These are phyloP conservation scores for Hydropsyche tenuis DNA, from an alignment of 1,140 invertebrate genomes.

Conservation along the genomic window DNA sequence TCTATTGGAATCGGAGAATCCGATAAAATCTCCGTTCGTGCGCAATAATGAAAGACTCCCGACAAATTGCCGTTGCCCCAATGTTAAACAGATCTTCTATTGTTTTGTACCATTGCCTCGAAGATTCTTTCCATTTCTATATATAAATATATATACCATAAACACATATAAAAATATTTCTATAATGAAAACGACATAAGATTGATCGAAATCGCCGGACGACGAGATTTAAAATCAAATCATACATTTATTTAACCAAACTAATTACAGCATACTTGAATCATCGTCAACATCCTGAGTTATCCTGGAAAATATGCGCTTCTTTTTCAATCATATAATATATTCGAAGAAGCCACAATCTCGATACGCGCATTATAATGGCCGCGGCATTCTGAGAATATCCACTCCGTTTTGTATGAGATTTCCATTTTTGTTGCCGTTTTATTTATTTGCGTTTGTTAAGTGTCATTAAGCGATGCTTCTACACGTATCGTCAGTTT, in stretches of 20 bases:
- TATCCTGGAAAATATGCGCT: neutral
- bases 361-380: too few relatives aligned
- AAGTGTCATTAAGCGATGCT: slow-evolving; percentile 11
- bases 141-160: neutral
- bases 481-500: neutral
- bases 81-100: too few relatives aligned
- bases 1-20: slow-evolving; percentile 45
- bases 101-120: neutral
- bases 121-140: too few relatives aligned
- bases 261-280: neutral
- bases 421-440: neutral
- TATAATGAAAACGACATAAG: too few relatives aligned
- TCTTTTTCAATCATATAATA: neutral
- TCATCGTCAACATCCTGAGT: neutral
- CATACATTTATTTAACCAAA: too few relatives aligned
- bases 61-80: neutral
- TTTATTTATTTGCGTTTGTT: neutral
- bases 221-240: too few relatives aligned
- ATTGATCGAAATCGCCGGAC: too few relatives aligned
- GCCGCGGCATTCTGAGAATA: neutral
- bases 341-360: neutral
- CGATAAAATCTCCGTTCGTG: slow-evolving; percentile 42
- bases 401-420: neutral
- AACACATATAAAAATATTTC: too few relatives aligned
- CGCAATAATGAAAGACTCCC: slow-evolving; percentile 29